Conservation (phyloP, 2,113 vertebrate species). For the Oreochromis spilurus region DNA sequence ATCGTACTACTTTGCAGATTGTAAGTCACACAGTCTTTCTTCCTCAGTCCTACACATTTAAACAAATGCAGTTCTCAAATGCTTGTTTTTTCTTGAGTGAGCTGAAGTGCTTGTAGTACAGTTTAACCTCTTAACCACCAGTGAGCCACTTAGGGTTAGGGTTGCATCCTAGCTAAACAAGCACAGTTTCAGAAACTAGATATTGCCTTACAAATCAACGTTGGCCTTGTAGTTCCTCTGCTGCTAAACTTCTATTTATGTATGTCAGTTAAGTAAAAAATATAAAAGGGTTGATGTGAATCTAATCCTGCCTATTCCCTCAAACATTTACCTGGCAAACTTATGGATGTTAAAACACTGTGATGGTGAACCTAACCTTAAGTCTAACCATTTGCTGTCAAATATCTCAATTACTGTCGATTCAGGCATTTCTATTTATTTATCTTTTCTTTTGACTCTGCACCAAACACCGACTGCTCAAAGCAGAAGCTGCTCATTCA, state of each 20-base stretch:
- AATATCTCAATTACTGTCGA: neutral
- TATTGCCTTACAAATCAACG: neutral
- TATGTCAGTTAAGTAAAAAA: neutral
- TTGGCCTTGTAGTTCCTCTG: neutral
- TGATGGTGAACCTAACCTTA: neutral
- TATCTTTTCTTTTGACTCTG: neutral
- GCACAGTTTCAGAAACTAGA: neutral
- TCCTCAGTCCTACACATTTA: neutral
- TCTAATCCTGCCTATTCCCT: neutral
- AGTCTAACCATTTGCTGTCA: neutral
- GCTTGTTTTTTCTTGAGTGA: neutral
- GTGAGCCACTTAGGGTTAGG: neutral
- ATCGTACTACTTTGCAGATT: neutral
- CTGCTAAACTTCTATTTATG: neutral
- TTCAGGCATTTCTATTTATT: neutral
- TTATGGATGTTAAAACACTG: neutral
- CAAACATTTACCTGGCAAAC: neutral
- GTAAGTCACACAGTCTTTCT: neutral
- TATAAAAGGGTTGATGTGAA: neutral
- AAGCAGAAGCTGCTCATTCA: neutral
- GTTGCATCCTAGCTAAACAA: neutral
- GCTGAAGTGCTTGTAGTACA: no score
- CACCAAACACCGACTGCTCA: neutral
- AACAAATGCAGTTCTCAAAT: neutral
- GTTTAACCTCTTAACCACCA: neutral